Conservation (phyloP, 2,888 invertebrate genomes). For the Phlogophora meticulosa region DNA sequence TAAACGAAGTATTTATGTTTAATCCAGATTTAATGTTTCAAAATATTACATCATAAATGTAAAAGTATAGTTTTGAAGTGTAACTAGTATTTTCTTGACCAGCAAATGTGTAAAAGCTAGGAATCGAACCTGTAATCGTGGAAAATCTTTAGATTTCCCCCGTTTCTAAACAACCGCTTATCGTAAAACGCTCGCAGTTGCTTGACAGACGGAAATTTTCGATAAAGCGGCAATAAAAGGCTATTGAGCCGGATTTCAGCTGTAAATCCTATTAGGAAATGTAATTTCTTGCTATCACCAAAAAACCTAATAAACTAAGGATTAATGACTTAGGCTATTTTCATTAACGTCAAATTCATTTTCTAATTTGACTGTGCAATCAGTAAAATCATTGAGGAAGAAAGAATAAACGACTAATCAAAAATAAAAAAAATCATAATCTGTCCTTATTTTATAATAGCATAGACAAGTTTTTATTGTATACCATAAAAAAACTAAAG, state of each 20-base stretch:
- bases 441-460: too few species aligned
- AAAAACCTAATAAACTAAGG: slow-evolving; percentile 28
- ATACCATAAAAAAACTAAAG: too few species aligned
- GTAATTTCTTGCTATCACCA: slow-evolving; percentile 39
- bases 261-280: slow-evolving; percentile 32
- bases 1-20: not conserved
- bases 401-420: too few species aligned
- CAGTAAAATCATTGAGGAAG: too few species aligned
- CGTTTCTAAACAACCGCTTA: slow-evolving; percentile 39
- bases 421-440: too few species aligned
- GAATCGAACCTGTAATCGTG: slow-evolving; percentile 52
- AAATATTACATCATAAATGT: not conserved
- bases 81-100: not conserved
- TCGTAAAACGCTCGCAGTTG: slow-evolving; percentile 32
- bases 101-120: slow-evolving; percentile 12
- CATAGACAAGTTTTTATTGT: too few species aligned
- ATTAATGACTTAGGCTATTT: not conserved
- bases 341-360: too few species aligned
- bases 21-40: not conserved
- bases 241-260: slow-evolving; percentile 32
- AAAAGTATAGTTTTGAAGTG: not conserved
- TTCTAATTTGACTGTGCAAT: too few species aligned
- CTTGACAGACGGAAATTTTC: slow-evolving; percentile 44
- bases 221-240: slow-evolving; percentile 51
- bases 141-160: slow-evolving; percentile 20